A percentile compares a stretch with the other conserved stretches of the same genome.
These are phyloP conservation scores for Notolabrus celidotus DNA, from an alignment of 2,797 vertebrate species.

Conservation along the genomic window DNA sequence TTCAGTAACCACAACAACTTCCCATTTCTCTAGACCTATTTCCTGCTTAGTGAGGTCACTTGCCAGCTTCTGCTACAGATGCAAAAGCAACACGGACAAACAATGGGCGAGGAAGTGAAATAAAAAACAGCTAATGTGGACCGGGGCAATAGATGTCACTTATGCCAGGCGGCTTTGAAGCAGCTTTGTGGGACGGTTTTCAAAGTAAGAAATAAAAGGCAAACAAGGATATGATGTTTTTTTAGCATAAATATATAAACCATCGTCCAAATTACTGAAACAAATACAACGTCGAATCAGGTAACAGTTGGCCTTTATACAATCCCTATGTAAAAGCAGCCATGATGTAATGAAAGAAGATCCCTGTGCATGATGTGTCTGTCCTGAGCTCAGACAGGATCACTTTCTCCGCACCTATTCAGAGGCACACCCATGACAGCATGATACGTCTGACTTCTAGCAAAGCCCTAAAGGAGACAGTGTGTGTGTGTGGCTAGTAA, in stretches of 20 bases:
- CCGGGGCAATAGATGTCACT: conserved; percentile 1
- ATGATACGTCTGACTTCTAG: conserved; percentile 3
- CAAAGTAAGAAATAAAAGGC: too few relatives aligned
- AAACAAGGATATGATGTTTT: too few relatives aligned
- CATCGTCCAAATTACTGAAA: conserved; percentile 2
- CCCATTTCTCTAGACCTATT: conserved; percentile 81
- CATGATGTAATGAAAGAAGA: conserved; percentile 27
- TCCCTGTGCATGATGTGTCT: conserved; percentile 2
- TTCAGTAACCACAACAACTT: conserved; percentile 87
- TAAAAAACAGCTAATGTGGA: conserved; percentile 29
- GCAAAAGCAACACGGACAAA: conserved; percentile 41
- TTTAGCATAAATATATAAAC: too few relatives aligned
- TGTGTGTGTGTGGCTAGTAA: not conserved
- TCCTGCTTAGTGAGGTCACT: conserved; percentile 74
- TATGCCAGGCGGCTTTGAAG: not conserved
- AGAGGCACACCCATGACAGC: conserved; percentile 28
- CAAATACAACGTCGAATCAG: conserved; percentile 1
- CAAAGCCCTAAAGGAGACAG: conserved; percentile 5
- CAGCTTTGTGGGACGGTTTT: not conserved
- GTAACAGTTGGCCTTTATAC: not conserved
- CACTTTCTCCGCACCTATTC: conserved; percentile 15
- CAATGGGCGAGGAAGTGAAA: conserved; percentile 20
- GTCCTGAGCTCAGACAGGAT: conserved; percentile 16
- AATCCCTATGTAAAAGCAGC: not conserved
- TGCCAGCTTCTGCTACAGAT: conserved; percentile 44